These are phyloP conservation scores for Camelus bactrianus DNA, from an alignment of 2,113 vertebrate genomes.

Conservation along the genomic window DNA sequence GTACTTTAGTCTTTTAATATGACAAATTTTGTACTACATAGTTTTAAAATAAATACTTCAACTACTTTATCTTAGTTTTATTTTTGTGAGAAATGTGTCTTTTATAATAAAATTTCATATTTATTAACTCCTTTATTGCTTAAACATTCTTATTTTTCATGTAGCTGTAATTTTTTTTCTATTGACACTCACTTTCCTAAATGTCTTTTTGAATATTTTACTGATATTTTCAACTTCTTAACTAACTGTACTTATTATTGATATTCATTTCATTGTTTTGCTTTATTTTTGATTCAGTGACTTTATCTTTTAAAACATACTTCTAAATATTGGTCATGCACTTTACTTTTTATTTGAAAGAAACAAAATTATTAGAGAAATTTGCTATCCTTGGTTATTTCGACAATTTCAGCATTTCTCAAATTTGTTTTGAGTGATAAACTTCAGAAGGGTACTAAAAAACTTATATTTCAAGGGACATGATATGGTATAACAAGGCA, in stretches of 20 bases:
- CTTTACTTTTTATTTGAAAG: background rate
- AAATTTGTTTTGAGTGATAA: constrained; percentile 18
- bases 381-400: background rate
- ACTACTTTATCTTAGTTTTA: background rate
- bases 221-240: background rate
- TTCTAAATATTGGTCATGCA: background rate
- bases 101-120: background rate
- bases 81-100: background rate
- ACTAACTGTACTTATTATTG: background rate
- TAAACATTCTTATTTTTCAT: background rate
- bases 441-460: background rate
- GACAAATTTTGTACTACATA: background rate
- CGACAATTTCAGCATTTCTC: background rate
- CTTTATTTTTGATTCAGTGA: background rate
- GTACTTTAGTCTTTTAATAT: background rate
- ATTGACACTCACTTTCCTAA: background rate
- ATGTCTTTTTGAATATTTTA: background rate
- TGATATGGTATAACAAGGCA: background rate
- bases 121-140: background rate
- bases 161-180: background rate
- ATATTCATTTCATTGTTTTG: background rate
- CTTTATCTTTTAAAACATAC: background rate
- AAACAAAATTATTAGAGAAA: background rate
- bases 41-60: background rate
- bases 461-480: background rate